Evolutionary conservation across 2,113 vertebrate species (phyloP).

Genomic region (Carettochelys insculpta): DNA sequence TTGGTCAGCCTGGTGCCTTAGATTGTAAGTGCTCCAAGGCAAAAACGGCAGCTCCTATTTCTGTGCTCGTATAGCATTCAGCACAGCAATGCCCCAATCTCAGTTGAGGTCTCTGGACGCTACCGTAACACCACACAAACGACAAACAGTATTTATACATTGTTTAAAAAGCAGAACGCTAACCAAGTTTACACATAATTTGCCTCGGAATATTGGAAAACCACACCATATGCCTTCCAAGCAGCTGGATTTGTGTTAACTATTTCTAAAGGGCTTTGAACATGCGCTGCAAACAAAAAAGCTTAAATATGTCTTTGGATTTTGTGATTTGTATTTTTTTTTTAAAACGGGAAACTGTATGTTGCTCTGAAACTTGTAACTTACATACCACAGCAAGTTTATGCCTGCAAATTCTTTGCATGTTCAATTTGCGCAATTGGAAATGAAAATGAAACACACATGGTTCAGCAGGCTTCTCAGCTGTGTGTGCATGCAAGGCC

Average conservation of each 20-base stretch:
- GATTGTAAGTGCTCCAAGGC: not conserved
- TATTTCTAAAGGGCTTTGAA: slow-evolving; percentile 20
- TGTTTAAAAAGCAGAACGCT: slow-evolving; percentile 50
- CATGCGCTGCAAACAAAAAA: not conserved
- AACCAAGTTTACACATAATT: slow-evolving; percentile 49
- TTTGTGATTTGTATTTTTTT: not conserved
- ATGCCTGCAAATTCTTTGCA: slow-evolving; percentile 63
- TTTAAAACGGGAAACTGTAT: slow-evolving; percentile 45
- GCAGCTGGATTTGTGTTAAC: not conserved
- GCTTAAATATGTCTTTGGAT: not conserved
- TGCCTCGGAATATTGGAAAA: slow-evolving; percentile 18
- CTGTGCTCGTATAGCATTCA: not conserved
- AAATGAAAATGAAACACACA: slow-evolving; percentile 63
- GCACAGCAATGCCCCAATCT: slow-evolving; percentile 1
- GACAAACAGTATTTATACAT: slow-evolving; percentile 42
- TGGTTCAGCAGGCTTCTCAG: slow-evolving; percentile 56
- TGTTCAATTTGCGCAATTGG: slow-evolving; percentile 44
- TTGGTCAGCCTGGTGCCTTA: not conserved
- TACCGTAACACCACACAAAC: slow-evolving; percentile 23
- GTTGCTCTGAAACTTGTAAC: slow-evolving; percentile 64
- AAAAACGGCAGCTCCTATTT: slow-evolving; percentile 46
- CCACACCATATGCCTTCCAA: not conserved
- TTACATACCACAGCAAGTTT: slow-evolving; percentile 53
- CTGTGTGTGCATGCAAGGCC: slow-evolving; percentile 58
- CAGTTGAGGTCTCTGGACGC: not conserved